Evolutionary conservation across 2,888 invertebrate species (phyloP).

Genomic region (Criorhina ranunculi): DNA sequence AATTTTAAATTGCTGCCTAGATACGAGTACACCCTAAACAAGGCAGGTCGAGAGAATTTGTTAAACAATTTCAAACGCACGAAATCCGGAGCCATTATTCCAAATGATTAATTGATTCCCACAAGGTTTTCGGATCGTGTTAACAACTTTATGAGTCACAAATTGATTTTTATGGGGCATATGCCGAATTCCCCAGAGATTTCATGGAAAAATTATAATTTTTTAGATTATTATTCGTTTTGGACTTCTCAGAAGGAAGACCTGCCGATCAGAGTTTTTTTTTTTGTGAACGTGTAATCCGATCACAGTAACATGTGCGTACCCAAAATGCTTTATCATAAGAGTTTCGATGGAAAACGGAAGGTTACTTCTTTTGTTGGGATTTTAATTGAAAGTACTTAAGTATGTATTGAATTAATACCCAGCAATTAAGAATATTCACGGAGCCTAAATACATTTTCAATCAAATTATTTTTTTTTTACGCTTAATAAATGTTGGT

Average conservation of each 20-base stretch:
- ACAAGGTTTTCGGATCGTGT: background rate
- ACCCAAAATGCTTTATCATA: slow-evolving; percentile 1
- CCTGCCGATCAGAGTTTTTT: slow-evolving; percentile 8
- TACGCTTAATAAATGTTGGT: background rate
- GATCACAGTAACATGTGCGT: slow-evolving; percentile 25
- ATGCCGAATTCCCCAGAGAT: background rate
- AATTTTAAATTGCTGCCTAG: background rate
- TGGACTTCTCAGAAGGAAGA: slow-evolving; percentile 16
- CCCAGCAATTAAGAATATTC: slow-evolving; percentile 8
- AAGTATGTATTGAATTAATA: slow-evolving; percentile 17
- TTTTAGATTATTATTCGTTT: background rate
- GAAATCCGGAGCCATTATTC: slow-evolving; percentile 6
- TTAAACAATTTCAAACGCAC: background rate
- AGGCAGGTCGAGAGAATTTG: background rate
- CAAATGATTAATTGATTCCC: slow-evolving; percentile 43
- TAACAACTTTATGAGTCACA: slow-evolving; percentile 15
- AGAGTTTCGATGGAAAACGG: background rate
- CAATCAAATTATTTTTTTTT: background rate
- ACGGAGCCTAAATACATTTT: slow-evolving; percentile 2
- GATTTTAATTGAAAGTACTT: slow-evolving; percentile 13
- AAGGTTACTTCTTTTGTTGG: slow-evolving; percentile 10
- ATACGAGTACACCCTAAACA: background rate
- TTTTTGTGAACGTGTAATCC: slow-evolving; percentile 30
- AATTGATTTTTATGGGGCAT: slow-evolving; percentile 29
- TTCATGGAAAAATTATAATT: background rate